Conservation (phyloP, 2,113 vertebrate genomes). For the Oryzias javanicus region DNA sequence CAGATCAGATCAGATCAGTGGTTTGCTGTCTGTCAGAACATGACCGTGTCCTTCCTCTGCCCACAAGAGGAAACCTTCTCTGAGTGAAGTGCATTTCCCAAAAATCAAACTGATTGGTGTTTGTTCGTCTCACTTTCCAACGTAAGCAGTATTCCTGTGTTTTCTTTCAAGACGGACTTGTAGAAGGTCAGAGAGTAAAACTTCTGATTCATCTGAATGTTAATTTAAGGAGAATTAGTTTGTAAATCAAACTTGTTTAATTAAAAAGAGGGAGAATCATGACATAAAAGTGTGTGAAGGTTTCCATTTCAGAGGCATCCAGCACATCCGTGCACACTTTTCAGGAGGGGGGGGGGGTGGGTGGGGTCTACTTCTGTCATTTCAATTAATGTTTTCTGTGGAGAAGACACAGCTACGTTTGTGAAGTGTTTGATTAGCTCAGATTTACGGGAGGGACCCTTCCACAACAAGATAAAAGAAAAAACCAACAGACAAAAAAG, state of each 20-base stretch:
- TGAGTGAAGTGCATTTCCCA: too few relatives aligned
- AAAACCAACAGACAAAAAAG: slow-evolving; percentile 35
- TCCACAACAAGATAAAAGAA: slow-evolving; percentile 33
- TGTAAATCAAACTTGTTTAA: slow-evolving; percentile 48
- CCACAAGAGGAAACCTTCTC: too few relatives aligned
- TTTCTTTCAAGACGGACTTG: background rate
- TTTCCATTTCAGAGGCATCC: slow-evolving; percentile 18
- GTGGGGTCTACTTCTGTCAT: slow-evolving; percentile 18
- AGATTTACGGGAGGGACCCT: slow-evolving; percentile 18
- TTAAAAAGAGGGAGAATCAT: slow-evolving; percentile 21
- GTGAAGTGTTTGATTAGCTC: slow-evolving; percentile 48
- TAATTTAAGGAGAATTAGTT: slow-evolving; percentile 66
- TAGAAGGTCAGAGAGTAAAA: slow-evolving; percentile 24
- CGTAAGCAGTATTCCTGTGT: slow-evolving; percentile 7
- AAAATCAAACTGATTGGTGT: too few relatives aligned
- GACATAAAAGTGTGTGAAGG: slow-evolving; percentile 19
- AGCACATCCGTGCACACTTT: slow-evolving; percentile 31
- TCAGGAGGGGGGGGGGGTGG: slow-evolving; percentile 12
- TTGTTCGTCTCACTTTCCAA: too few relatives aligned
- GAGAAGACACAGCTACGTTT: slow-evolving; percentile 21
- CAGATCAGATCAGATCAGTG: too few relatives aligned
- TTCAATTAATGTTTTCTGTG: slow-evolving; percentile 52
- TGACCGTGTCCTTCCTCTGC: too few relatives aligned
- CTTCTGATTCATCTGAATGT: slow-evolving; percentile 31
- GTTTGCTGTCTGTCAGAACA: too few relatives aligned